Base-by-base conservation (phyloP, 2,797 vertebrate genomes). In the Podarcis siculus region DNA sequence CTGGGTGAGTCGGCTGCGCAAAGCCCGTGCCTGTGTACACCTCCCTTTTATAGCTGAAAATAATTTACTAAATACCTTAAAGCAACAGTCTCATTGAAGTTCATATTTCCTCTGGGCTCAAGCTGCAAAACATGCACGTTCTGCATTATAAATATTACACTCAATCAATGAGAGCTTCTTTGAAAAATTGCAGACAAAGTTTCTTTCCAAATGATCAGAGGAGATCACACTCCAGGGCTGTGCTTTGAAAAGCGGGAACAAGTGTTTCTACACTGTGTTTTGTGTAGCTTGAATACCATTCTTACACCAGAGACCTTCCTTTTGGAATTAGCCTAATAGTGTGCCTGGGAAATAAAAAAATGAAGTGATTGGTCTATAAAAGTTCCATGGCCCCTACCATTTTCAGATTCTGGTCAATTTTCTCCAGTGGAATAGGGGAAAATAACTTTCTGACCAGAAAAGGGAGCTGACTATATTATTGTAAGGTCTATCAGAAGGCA, bases 171-270 rank as follows among this genome's bases (percentile, higher is more conserved):
- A 0, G 83, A 35, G 92, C 83, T 55, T 89, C 92, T 95, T 95
- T 94, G 94, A 93, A 93, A 93, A 90, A 32, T 72, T 89, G n/a
- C 58, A 79, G 93, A 86, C 90, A 87, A 90, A 91, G 90, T 92
- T 93, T 88, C 82, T 87, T 90, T 90, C 86, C 13, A 88, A 89
- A 87, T 35, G 91, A 94, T 95, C 94, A 95, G 92, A 93, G 91
- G 90, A 88, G 91, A 89, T 88, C 90, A 87, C 84, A 13, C 91
- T 4, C 76, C 78, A 30, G 90, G 82, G 83, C 19, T 93, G 90
- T 91, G 91, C 83, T 87, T 91, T 93, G 90, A 93, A 83, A 94
- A 93, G 82, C 89, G 89, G 90, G 81, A 83, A 89, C 84, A 85
- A 90, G 86, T n/a, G 25, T 90, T 90, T 42, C 90, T 89, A 76